Evolutionary conservation across 2,797 vertebrate species (phyloP).

Genomic region (Pteropus rufus): DNA sequence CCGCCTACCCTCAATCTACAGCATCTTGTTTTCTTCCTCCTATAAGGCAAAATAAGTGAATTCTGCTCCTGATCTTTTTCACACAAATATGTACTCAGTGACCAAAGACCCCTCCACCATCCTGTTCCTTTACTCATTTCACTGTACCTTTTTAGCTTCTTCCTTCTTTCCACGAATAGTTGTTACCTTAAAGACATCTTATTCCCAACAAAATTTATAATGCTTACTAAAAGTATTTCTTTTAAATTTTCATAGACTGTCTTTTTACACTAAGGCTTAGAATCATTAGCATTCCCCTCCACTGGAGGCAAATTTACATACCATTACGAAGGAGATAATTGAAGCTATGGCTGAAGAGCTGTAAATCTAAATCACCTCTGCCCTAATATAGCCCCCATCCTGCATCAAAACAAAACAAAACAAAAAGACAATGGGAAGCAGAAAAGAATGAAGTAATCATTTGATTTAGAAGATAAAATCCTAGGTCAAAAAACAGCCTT

Average conservation of each 20-base stretch:
- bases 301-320: neutral
- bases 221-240: neutral
- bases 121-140: neutral
- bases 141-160: neutral
- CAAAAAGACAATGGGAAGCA: neutral
- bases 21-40: neutral
- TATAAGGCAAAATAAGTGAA: neutral
- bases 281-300: neutral
- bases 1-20: neutral
- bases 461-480: constrained; percentile 9
- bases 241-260: neutral
- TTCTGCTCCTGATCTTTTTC: neutral
- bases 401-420: neutral
- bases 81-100: neutral
- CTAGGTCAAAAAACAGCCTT: neutral
- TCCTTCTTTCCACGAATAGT: neutral
- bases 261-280: neutral
- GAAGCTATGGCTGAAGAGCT: neutral
- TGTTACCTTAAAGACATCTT: neutral
- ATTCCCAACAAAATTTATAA: neutral
- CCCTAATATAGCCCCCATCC: neutral
- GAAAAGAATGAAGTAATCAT: neutral
- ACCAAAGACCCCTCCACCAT: neutral
- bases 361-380: neutral
- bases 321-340: neutral